Evolutionary conservation across 2,113 vertebrate species (phyloP).

Genomic region (Suricata suricatta): DNA sequence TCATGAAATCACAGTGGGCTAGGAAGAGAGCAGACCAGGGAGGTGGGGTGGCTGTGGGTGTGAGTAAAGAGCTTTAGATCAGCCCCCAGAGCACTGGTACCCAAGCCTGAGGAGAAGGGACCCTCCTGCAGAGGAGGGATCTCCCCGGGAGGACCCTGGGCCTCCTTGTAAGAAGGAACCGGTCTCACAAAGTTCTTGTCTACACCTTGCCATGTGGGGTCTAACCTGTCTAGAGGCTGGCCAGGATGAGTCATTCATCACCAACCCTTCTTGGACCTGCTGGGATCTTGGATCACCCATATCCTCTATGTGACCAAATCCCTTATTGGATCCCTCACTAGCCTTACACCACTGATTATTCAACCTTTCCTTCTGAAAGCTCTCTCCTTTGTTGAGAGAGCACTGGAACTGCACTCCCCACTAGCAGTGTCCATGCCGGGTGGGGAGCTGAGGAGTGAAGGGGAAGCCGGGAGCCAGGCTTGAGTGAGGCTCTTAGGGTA

Average conservation of each 20-base stretch:
- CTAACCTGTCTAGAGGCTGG: not conserved
- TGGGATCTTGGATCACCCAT: not conserved
- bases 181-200: not conserved
- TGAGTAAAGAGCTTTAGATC: not conserved
- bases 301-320: not conserved
- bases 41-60: not conserved
- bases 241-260: not conserved
- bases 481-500: not conserved
- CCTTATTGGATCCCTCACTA: not conserved
- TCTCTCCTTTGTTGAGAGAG: not conserved
- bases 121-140: not conserved
- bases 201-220: not conserved
- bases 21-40: not conserved
- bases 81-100: not conserved
- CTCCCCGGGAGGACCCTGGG: not conserved
- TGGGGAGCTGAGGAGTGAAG: not conserved
- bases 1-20: not conserved
- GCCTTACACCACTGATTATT: not conserved
- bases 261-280: not conserved
- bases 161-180: not conserved
- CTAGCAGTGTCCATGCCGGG: not conserved
- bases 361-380: not conserved
- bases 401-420: not conserved
- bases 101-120: not conserved
- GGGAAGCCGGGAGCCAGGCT: not conserved